Base-by-base conservation (phyloP, 2,797 vertebrate genomes). In the Tenualosa thibaudeaui region DNA sequence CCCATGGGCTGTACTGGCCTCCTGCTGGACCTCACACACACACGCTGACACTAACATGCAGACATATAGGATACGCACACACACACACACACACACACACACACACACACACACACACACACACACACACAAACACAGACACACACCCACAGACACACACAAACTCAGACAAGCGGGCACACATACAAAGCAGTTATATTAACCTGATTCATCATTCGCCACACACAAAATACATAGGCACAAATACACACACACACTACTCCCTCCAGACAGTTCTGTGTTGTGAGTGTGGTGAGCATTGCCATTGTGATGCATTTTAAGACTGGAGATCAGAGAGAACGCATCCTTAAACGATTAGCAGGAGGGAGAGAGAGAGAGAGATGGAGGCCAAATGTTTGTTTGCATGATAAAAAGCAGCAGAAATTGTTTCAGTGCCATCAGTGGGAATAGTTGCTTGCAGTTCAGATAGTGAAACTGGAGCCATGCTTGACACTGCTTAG, bases 21-120 rank as follows among this genome's bases (percentile, higher is more conserved):
- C 62, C 62, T 68, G 46, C 83, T 19, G 82, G 54, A 83, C 68
- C 37, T 75, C 65, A 51, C 58, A 84, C 68, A 40, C n/a, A 54
- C 6, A 75, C 65, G 40, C 31, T 26, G 12, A 50, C 43, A 17
- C 43, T 49, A 7, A 22, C 58, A 17, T 31, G 22, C 15, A 31
- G 37, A 43, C 31, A 75, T 17, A 19, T 37, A 49, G 26, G 3
- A 19, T 17, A 5, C 68, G 43, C 68, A 75, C 37, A 75, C 68
- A 75, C 68, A 75, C 31, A 43, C 68, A 75, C 68, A 75, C 68
- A 75, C 68, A 75, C 37, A 75, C 68, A 75, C 37, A 43, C 37
- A 43, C 37, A 75, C 37, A 65, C 53, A 54, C 53, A 54, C 13
- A 71, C 65, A 31, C 43, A 50, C 58, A 65, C 13, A 37, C 46